Base-by-base conservation (phyloP, 2,113 vertebrate species). In the Lamprologus ornatipinnis region DNA sequence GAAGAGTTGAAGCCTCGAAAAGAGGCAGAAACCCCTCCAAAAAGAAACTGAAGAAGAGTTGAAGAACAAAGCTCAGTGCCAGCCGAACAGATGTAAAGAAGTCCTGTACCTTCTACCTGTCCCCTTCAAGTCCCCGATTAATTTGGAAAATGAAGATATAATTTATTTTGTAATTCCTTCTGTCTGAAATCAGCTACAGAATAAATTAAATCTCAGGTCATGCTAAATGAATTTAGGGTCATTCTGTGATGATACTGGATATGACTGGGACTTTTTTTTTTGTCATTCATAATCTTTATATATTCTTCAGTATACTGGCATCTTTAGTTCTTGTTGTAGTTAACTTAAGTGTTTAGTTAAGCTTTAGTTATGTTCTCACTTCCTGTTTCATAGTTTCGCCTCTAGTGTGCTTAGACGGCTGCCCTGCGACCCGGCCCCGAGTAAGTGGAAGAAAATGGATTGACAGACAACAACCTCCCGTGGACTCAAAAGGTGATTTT, bases 401-500 rank as follows among this genome's bases (percentile, higher is more conserved):
- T 68, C 19, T 37, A 68, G 33, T 68, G 60, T 37, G 60, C 60
- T 37, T 65, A 65, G 31, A 65, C 1, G 19, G 19, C 60, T 37
- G 33, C 19, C 33, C 33, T 37, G 60, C 4, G 4, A n/a, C 33
- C 33, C 10, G 2, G 33, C 60, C 33, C 60, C 1, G 11, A 65
- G 60, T 68, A 37, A 68, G 33, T 21, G 63, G 63, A 68, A 37
- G 63, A 68, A 68, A 68, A 68, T 37, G 60, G 60, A 68, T 4
- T 37, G 33, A 68, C 11, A 33, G 33, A 68, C 60, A 68, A 93
- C 82, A 89, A 88, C 68, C 75, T 88, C 79, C 85, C 11, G 2
- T 91, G 83, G 81, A 91, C 92, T 95, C 91, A 93, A 93, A 93
- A 95, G 84, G 65, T 93, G 91, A 88, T 93, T 96, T 79, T 96